A percentile compares a stretch with the other conserved stretches of the same genome.
Conservation (phyloP, 2,888 invertebrate genomes). For the Dicycla oo region DNA sequence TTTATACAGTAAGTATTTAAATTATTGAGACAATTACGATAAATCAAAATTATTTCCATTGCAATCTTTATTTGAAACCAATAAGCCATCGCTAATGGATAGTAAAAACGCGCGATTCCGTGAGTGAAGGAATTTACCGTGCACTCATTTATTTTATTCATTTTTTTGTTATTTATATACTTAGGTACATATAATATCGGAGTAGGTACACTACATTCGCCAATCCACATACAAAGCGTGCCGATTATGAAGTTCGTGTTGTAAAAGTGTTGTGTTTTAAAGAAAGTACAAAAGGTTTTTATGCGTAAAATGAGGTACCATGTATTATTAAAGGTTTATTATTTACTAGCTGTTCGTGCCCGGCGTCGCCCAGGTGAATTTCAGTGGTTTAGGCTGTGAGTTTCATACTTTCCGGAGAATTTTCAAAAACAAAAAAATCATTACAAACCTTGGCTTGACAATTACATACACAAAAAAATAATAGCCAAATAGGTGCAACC, state of each 20-base stretch:
- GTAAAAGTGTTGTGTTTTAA: neutral
- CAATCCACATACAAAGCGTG: conserved; percentile 7
- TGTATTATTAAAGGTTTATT: neutral
- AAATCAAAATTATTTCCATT: conserved; percentile 25
- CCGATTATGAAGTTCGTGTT: neutral
- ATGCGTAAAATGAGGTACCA: neutral
- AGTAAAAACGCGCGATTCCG: conserved; percentile 28
- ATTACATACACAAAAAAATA: too few relatives aligned
- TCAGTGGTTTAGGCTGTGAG: too few relatives aligned
- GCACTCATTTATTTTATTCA: conserved; percentile 26
- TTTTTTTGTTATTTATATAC: too few relatives aligned
- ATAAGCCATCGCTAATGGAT: conserved; percentile 26
- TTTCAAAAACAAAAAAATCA: too few relatives aligned
- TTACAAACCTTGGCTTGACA: too few relatives aligned
- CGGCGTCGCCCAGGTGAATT: too few relatives aligned
- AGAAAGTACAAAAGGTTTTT: neutral
- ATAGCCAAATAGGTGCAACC: too few relatives aligned
- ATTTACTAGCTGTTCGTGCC: too few relatives aligned
- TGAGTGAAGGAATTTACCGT: conserved; percentile 20
- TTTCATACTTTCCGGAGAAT: too few relatives aligned
- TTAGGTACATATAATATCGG: conserved; percentile 4
- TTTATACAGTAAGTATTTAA: neutral
- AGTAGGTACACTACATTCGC: neutral
- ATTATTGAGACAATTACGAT: neutral
- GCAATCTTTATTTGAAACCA: conserved; percentile 19